Base-by-base conservation (phyloP, 2,113 vertebrate genomes). In the Pelmatolapia mariae region DNA sequence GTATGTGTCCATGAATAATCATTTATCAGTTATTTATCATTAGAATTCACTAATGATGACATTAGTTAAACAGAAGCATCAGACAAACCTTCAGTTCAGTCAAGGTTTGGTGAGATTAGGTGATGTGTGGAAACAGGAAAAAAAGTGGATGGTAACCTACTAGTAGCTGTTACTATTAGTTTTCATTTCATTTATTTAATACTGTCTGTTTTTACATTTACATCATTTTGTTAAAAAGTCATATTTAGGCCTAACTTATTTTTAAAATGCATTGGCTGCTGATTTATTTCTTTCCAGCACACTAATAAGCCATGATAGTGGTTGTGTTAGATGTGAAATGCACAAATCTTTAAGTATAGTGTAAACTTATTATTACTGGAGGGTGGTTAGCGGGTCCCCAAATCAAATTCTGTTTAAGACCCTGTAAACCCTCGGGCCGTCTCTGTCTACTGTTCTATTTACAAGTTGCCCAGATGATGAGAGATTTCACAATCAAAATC, bases 121-220 rank as follows among this genome's bases (percentile, higher is more conserved):
- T 38, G 63, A 40, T 22, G 63, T 15, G 11, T 68, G 63, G 63
- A 68, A 68, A 68, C 33, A 3, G 19, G 10, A 0, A 0, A 0
- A 4, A 36, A 36, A n/a, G 19, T 56, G 53, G 31, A 36, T n/a
- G 31, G 31, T 36, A 63, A 63, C 18, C 18, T 63, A 63, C 31
- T 63, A 33, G 16, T 63, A 68, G 10, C 19, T 68, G 18, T 68
- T 66, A 13, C 61, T 66, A 5, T 5, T 53, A 22, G 19, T 50
- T 50, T 50, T 50, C 18, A 19, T 19, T 3, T 59, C 3, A 33
- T 19, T 33, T 33, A 63, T 38, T 38, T 68, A 68, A 22, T 68
- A 22, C 5, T 40, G 63, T 9, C 31, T 66, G 61, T 19, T 38
- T 66, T 66, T n/a, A 66, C 18, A n/a, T 36, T 36, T 66, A 66